phyloP scores from a whole-genome alignment of 2,113 vertebrate genomes.

The Oryzias javanicus region DNA sequence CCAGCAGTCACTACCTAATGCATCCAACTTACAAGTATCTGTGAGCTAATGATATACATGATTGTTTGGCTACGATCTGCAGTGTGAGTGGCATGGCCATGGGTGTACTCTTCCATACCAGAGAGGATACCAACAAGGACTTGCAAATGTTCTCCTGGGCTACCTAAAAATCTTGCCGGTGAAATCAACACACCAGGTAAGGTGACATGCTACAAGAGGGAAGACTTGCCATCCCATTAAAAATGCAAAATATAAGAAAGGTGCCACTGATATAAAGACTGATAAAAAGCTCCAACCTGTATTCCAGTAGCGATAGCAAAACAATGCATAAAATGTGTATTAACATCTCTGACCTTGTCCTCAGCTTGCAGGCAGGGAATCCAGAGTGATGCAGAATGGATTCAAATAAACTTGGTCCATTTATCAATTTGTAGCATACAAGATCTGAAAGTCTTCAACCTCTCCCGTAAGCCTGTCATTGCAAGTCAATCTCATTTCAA shows the following conservation, averaged over 20 bases:
- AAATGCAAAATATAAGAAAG: too few relatives aligned
- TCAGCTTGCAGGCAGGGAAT: constrained; percentile 16
- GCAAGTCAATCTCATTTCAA: neutral
- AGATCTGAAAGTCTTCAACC: constrained; percentile 23
- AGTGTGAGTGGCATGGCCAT: constrained; percentile 23
- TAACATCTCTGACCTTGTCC: too few relatives aligned
- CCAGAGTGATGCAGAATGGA: constrained; percentile 17
- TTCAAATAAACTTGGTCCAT: constrained; percentile 30
- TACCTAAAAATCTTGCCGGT: constrained; percentile 10
- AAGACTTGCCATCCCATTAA: too few relatives aligned
- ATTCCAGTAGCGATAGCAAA: too few relatives aligned
- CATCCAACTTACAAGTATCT: neutral
- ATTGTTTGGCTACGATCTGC: neutral
- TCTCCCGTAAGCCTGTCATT: constrained; percentile 17
- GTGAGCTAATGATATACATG: too few relatives aligned
- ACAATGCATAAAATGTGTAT: too few relatives aligned
- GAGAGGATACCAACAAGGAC: neutral
- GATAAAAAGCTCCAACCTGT: too few relatives aligned
- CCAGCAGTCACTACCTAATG: neutral
- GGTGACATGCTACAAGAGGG: constrained; percentile 8
- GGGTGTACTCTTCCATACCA: neutral
- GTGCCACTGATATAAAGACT: too few relatives aligned
- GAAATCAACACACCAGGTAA: constrained; percentile 19
- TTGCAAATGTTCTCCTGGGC: constrained; percentile 4
- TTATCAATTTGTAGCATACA: constrained; percentile 8